These are phyloP conservation scores for Rhingia campestris DNA, from an alignment of 2,888 invertebrate species.

Conservation along the genomic window DNA sequence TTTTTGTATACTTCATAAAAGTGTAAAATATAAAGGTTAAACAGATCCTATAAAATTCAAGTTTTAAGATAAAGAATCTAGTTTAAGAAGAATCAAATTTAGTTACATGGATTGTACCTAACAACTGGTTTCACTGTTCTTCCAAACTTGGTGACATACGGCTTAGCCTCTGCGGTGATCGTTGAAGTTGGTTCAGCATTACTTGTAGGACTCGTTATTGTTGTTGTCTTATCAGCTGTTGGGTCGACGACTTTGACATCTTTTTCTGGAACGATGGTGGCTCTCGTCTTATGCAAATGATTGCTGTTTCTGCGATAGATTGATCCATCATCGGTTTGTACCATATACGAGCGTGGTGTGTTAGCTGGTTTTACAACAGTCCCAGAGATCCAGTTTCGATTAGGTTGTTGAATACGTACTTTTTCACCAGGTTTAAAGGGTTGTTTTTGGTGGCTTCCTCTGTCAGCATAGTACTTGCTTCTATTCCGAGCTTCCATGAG, in stretches of 20 bases:
- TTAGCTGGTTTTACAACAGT: constrained; percentile 32
- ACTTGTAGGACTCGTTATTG: constrained; percentile 4
- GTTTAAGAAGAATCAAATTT: no score
- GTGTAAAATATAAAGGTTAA: no score
- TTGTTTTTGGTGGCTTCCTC: constrained; percentile 37
- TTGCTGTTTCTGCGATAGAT: constrained; percentile 43
- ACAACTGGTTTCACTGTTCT: no score
- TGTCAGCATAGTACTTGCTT: constrained; percentile 43
- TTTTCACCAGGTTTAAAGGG: constrained; percentile 30
- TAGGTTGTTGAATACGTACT: constrained; percentile 26
- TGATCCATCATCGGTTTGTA: constrained; percentile 42
- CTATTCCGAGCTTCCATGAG: constrained; percentile 11
- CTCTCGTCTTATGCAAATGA: constrained; percentile 33
- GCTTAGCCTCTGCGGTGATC: no score
- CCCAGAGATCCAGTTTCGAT: constrained; percentile 42
- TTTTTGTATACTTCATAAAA: no score
- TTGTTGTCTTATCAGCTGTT: constrained; percentile 28
- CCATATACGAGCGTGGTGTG: no score
- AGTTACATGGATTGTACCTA: no score
- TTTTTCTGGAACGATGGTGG: constrained; percentile 42
- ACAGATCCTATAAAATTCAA: no score
- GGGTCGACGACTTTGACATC: constrained; percentile 29
- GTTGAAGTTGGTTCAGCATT: no score
- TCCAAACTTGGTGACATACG: no score
- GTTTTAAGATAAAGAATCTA: no score